Base-by-base conservation (phyloP, 2,797 vertebrate species). In the Ispidina lecontei region DNA sequence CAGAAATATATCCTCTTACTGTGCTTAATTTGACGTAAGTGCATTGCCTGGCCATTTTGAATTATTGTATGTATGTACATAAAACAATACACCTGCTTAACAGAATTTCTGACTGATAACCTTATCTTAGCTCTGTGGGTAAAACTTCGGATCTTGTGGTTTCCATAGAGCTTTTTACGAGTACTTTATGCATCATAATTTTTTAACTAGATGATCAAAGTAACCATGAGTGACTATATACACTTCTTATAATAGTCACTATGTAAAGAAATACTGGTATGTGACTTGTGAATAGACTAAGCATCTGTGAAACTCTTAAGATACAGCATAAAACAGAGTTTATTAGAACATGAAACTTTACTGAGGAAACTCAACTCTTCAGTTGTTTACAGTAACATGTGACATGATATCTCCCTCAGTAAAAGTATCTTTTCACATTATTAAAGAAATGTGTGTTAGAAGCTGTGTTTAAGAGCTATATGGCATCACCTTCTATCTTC, bases 371-470 rank as follows among this genome's bases (percentile, higher is more conserved):
- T 35, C 35, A 35, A 44, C 55, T 90, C 78, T 87, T 14, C 26
- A 67, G 71, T 84, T 80, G 20, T 83, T 94, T 95, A 68, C 72
- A 78, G 59, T 89, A 71, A 76, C 52, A 39, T 55, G 17, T 94
- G 70, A 55, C 75, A 54, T 91, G 60, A 35, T 37, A 43, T 62
- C 28, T 37, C 68, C 29, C 67, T 67, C 60, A 90, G 41, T 89
- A 92, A 77, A 67, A 52, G 11, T 81, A 76, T 51, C 26, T 49
- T 88, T 88, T 63, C 41, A 23, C 28, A 12, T 78, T 84, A 22
- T 46, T 89, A 77, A 79, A 89, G 72, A 63, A 87, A 58, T 60
- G 14, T 41, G 18, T 90, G 64, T 72, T 84, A 87, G 91, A 93
- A 92, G 75, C 70, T 86, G 22, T 37, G 14, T 78, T 82, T 82